Conservation (phyloP, 2,113 vertebrate species). For the Reinhardtius hippoglossoides region DNA sequence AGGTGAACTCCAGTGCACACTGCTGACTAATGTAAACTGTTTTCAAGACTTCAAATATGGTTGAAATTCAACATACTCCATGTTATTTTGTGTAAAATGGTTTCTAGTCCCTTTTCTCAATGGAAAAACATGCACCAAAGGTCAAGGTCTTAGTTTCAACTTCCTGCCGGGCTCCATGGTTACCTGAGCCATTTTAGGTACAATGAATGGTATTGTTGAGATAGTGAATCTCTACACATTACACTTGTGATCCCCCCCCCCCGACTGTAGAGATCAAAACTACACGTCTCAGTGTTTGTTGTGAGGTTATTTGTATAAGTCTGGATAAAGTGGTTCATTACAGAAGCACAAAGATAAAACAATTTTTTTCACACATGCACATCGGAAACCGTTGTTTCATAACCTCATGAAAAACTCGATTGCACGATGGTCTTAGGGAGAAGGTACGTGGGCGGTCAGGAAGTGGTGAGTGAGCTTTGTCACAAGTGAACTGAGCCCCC, state of each 20-base stretch:
- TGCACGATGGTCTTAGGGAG: not conserved
- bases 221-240: no score
- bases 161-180: not conserved
- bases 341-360: not conserved
- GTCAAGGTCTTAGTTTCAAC: not conserved
- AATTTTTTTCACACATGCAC: not conserved
- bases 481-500: not conserved
- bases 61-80: no score
- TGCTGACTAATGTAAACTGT: no score
- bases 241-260: no score
- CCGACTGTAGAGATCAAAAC: not conserved
- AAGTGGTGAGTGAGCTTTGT: constrained; percentile 42
- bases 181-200: not conserved
- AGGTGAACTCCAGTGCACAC: no score
- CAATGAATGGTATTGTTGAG: no score
- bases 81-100: not conserved
- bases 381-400: no score
- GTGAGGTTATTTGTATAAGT: not conserved
- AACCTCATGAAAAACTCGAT: no score
- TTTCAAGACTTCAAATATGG: no score
- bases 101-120: not conserved
- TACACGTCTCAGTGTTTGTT: no score
- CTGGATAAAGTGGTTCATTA: not conserved
- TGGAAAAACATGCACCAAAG: not conserved
- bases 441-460: constrained; percentile 43